These are phyloP conservation scores for Argentina silus DNA, from an alignment of 2,797 vertebrate genomes.

Conservation along the genomic window DNA sequence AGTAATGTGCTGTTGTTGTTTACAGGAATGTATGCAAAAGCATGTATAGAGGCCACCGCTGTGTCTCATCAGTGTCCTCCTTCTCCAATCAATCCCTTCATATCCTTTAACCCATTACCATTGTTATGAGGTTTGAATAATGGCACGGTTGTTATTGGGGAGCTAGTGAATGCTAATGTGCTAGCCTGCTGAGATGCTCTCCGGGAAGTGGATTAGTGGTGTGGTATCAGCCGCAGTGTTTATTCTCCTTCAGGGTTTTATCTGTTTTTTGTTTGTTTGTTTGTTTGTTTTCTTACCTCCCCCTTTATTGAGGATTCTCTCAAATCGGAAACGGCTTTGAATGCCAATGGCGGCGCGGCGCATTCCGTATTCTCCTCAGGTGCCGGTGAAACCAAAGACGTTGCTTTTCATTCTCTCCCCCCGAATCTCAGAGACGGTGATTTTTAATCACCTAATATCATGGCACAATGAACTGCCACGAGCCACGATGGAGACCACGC, in stretches of 20 bases:
- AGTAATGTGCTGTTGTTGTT: no score
- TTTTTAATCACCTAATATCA: constrained; percentile 80
- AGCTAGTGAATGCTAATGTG: constrained; percentile 34
- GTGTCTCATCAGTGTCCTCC: no score
- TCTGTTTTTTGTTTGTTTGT: constrained; percentile 60
- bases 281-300: constrained; percentile 49
- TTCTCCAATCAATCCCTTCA: no score
- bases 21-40: no score
- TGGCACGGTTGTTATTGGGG: no score
- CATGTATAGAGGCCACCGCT: no score
- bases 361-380: constrained; percentile 60
- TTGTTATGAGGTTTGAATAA: no score
- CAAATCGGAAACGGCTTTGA: constrained; percentile 27
- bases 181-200: constrained; percentile 26
- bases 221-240: constrained; percentile 26
- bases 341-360: constrained; percentile 14
- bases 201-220: constrained; percentile 56
- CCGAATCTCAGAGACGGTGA: constrained; percentile 64
- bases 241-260: constrained; percentile 48
- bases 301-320: constrained; percentile 48
- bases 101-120: no score
- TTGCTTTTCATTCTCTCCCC: constrained; percentile 57
- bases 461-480: constrained; percentile 72
- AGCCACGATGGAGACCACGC: constrained; percentile 56
- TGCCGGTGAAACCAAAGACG: constrained; percentile 33